Evolutionary conservation across 2,888 invertebrate species (phyloP), one percentile per base, ranked within the genome.

Genomic region (Brenthis hecate): DNA sequence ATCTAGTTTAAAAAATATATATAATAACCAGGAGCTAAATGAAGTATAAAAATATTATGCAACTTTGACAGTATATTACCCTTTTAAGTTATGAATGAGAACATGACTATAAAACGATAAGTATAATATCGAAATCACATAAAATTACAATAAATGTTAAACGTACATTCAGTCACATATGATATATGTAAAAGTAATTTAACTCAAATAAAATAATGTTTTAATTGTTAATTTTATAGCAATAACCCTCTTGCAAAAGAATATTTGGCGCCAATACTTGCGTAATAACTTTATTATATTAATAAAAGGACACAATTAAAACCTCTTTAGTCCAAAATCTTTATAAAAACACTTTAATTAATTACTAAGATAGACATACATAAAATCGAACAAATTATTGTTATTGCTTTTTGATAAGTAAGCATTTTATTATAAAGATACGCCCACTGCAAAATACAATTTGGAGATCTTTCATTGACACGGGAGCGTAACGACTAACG

Each of bases 311-410:
- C 32, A 28, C 53, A 54, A 66, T 60, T 66, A 66, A 54, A 28
- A 58, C 54, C 54, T 55, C 66, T 58, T 66, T 66, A 48, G 58
- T 66, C 14, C 28, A 47, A 60, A 58, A 60, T 66, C 13, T 57
- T 66, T 66, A 57, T 58, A 3, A 54, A 54, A 54, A 53, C 47
- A 47, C 19, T 53, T 43, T 8, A 66, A 66, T 66, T 60, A 66
- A 66, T 66, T 54, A 48, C 47, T 13, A 32, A 66, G 13, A 58
- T 43, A 53, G 14, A 50, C 6, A 11, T 47, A n/a, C 13, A 58
- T 48, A 28, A 60, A 54, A 51, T 48, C 8, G n/a, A 47, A 54
- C 58, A 60, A 60, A 60, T 66, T 60, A 54, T 57, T 66, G 23
- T 58, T 47, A 54, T 58, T 47, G 58, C n/a, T 58, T 47, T 16